Evolutionary conservation across 2,888 invertebrate genomes (phyloP).

Genomic region (Zonitis immaculata): DNA sequence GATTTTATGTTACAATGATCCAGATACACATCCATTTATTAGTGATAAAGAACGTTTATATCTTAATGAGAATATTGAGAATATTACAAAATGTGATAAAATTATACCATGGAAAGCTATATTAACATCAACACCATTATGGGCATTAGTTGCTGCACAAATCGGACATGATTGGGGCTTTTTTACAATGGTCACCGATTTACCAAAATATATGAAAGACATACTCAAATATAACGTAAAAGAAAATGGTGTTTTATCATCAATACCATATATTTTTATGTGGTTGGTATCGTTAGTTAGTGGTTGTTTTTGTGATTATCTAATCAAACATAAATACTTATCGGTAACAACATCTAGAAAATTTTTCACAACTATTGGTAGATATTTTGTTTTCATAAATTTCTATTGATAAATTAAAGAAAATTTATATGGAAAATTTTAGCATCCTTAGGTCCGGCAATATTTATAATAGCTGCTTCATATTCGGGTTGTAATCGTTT

Average conservation of each 20-base stretch:
- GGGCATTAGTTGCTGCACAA: slow-evolving; percentile 72
- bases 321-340: slow-evolving; percentile 57
- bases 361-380: slow-evolving; percentile 65
- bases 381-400: too few species aligned
- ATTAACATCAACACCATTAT: slow-evolving; percentile 63
- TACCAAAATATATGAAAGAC: slow-evolving; percentile 68
- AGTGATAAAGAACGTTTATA: slow-evolving; percentile 21
- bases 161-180: slow-evolving; percentile 67
- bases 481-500: slow-evolving; percentile 57
- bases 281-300: slow-evolving; percentile 61
- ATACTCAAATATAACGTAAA: slow-evolving; percentile 62
- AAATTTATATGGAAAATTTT: too few species aligned
- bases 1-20: slow-evolving; percentile 51
- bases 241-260: slow-evolving; percentile 58
- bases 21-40: slow-evolving; percentile 61
- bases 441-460: slow-evolving; percentile 60
- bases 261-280: slow-evolving; percentile 63
- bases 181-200: slow-evolving; percentile 65
- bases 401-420: too few species aligned
- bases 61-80: slow-evolving; percentile 7
- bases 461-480: slow-evolving; percentile 59
- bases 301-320: slow-evolving; percentile 64
- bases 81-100: slow-evolving; percentile 28
- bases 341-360: slow-evolving; percentile 57
- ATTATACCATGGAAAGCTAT: slow-evolving; percentile 59